Evolutionary conservation across 2,113 vertebrate species (phyloP).

Genomic region (Octodon degus): DNA sequence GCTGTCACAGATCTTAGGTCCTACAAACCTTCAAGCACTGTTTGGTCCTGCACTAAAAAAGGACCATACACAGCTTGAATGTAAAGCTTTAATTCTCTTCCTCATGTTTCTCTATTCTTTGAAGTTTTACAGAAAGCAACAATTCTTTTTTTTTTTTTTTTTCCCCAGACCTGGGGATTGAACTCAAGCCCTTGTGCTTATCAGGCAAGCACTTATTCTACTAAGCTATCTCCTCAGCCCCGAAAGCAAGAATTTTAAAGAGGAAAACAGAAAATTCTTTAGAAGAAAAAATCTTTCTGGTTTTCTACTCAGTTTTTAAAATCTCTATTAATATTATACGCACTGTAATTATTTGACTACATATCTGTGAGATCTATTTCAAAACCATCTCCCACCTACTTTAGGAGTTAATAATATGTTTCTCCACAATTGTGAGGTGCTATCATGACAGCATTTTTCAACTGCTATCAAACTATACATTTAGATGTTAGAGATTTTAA

Average conservation of each 20-base stretch:
- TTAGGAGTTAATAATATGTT: neutral
- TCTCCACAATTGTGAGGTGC: neutral
- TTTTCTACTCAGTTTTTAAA: neutral
- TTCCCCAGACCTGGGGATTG: too few relatives aligned
- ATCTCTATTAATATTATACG: neutral
- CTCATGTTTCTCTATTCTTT: neutral
- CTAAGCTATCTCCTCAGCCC: too few relatives aligned
- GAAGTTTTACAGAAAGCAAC: neutral
- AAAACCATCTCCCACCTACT: neutral
- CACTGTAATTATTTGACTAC: neutral
- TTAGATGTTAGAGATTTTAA: slow-evolving; percentile 54
- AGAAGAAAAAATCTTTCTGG: neutral
- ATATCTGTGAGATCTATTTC: neutral
- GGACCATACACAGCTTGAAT: accelerated
- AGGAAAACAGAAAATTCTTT: slow-evolving; percentile 1
- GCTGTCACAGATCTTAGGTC: neutral
- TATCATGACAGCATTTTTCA: slow-evolving; percentile 16
- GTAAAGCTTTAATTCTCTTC: neutral
- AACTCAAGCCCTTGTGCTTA: too few relatives aligned
- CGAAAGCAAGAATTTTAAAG: neutral
- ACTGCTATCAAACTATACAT: slow-evolving; percentile 43
- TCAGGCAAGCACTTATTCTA: too few relatives aligned
- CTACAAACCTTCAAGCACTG: neutral
- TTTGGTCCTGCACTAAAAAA: neutral
- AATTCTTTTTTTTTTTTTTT: neutral